phyloP scores from a whole-genome alignment of 2,113 vertebrate species.

The Illadopsis cleaveri region DNA sequence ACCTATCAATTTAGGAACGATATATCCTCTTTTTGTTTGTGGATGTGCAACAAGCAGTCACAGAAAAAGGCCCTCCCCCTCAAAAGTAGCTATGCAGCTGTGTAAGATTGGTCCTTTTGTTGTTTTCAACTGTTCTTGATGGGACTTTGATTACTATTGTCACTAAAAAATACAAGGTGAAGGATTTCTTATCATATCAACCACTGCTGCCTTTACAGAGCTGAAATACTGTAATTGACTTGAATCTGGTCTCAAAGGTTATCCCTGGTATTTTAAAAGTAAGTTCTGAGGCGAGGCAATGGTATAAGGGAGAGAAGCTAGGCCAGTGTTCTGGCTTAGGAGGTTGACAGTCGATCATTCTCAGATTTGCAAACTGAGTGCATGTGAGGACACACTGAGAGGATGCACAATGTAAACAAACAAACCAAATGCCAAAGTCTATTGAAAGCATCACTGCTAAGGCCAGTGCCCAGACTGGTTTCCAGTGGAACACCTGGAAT shows the following conservation, averaged over 20 bases:
- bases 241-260: background rate
- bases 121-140: background rate
- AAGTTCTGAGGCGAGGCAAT: background rate
- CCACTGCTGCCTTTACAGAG: background rate
- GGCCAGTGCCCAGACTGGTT: background rate
- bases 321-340: background rate
- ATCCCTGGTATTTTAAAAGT: background rate
- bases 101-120: background rate
- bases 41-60: background rate
- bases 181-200: background rate
- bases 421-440: background rate
- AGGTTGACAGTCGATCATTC: background rate
- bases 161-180: background rate
- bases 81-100: background rate
- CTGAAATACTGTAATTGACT: background rate
- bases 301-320: background rate
- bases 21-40: background rate
- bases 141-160: background rate
- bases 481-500: conserved; percentile 13
- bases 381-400: background rate
- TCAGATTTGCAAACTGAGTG: background rate
- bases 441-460: background rate
- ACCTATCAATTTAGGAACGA: background rate
- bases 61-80: background rate
- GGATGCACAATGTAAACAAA: background rate